phyloP scores from a whole-genome alignment of 2,888 invertebrate species.

The Drosophila stalkeri region DNA sequence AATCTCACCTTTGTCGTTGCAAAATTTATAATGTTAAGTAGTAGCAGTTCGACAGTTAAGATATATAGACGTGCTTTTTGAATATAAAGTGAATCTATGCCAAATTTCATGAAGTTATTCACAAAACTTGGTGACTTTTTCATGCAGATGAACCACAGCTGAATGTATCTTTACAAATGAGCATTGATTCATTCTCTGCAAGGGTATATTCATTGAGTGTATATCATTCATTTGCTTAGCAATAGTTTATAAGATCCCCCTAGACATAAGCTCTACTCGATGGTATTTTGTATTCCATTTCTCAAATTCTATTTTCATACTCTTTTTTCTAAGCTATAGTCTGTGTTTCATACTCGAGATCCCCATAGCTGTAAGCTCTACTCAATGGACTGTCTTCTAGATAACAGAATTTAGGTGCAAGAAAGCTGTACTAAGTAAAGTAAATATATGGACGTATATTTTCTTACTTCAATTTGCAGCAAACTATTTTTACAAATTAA shows the following conservation, averaged over 20 bases:
- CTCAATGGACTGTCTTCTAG: slow-evolving; percentile 81
- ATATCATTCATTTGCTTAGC: not conserved
- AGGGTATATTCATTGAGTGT: not conserved
- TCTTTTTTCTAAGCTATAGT: not conserved
- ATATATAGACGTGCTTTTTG: not conserved
- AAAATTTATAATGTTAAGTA: not conserved
- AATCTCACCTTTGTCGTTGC: not conserved
- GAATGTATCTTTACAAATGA: not conserved
- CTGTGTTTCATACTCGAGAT: not conserved
- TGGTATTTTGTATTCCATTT: not conserved
- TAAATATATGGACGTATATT: slow-evolving; percentile 51
- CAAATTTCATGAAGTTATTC: not conserved
- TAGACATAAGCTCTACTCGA: not conserved
- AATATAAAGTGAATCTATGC: not conserved
- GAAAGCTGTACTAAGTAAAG: slow-evolving; percentile 37
- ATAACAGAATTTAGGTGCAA: slow-evolving; percentile 76
- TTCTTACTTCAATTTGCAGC: slow-evolving; percentile 59
- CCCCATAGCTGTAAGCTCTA: slow-evolving; percentile 62
- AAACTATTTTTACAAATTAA: slow-evolving; percentile 56
- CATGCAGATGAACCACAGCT: not conserved
- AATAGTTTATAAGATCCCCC: not conserved
- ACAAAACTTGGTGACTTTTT: not conserved
- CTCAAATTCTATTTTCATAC: not conserved
- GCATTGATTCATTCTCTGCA: not conserved
- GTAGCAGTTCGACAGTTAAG: not conserved